These are phyloP conservation scores for Tachina grossa DNA, from an alignment of 2,888 invertebrate genomes.

Conservation along the genomic window DNA sequence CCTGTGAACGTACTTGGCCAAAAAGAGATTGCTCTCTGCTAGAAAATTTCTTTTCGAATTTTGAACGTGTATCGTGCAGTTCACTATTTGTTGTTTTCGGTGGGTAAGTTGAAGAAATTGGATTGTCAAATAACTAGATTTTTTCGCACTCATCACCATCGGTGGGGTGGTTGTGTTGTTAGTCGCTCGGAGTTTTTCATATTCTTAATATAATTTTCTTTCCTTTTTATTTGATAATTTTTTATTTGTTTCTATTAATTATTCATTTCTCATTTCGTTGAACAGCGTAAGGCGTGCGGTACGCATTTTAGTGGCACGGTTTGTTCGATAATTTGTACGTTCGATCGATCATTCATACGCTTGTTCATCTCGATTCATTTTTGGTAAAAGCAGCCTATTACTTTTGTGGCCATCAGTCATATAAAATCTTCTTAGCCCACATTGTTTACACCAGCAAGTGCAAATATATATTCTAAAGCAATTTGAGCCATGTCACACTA, in stretches of 20 bases:
- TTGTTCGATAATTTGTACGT: constrained; percentile 55
- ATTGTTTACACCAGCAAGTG: constrained; percentile 73
- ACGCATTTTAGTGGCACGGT: constrained; percentile 68
- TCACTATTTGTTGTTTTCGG: constrained; percentile 56
- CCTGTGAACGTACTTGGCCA: neutral
- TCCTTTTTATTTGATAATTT: constrained; percentile 29
- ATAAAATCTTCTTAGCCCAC: constrained; percentile 61
- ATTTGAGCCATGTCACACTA: constrained; percentile 60
- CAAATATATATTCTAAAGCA: constrained; percentile 68
- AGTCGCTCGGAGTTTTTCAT: constrained; percentile 53
- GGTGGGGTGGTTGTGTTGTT: constrained; percentile 72
- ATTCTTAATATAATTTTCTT: constrained; percentile 48
- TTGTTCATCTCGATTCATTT: constrained; percentile 55
- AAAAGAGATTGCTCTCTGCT: constrained; percentile 49
- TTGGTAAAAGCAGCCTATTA: constrained; percentile 60
- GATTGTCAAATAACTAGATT: constrained; percentile 56
- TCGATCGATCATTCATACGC: constrained; percentile 43
- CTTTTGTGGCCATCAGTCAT: constrained; percentile 67
- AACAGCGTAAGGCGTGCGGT: constrained; percentile 67
- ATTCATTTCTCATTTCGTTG: constrained; percentile 68
- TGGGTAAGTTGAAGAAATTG: constrained; percentile 57
- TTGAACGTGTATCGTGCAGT: constrained; percentile 73
- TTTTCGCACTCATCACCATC: constrained; percentile 60
- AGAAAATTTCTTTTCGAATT: constrained; percentile 76
- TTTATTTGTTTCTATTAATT: constrained; percentile 49